Evolutionary conservation across 2,113 vertebrate species (phyloP).

Genomic region (Glaucidium brasilianum): DNA sequence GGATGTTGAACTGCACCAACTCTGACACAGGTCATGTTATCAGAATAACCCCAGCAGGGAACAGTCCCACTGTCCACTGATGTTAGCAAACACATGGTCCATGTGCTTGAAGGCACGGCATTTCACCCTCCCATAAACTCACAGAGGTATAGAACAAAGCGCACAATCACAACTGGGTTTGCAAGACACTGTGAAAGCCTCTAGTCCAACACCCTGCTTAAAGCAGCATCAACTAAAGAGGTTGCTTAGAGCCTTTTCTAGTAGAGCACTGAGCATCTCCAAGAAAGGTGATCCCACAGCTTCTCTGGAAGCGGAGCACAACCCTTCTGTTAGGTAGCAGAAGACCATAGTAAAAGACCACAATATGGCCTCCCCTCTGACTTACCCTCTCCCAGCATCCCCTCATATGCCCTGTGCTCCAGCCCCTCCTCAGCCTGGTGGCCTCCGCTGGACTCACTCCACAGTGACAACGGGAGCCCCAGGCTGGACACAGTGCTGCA

Average conservation of each 20-base stretch:
- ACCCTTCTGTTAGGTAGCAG: neutral
- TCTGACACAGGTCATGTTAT: neutral
- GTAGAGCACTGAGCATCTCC: neutral
- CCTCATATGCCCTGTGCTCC: rapidly evolving
- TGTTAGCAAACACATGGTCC: neutral
- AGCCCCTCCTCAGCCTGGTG: neutral
- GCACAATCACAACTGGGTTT: neutral
- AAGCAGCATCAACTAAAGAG: neutral
- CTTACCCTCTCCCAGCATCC: neutral
- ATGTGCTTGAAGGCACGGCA: neutral
- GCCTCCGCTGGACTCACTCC: neutral
- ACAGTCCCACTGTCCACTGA: neutral
- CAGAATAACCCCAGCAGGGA: neutral
- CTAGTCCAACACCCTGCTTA: neutral
- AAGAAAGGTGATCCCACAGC: neutral
- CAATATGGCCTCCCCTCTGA: neutral
- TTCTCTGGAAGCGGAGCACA: neutral
- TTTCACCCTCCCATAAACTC: neutral
- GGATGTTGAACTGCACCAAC: neutral
- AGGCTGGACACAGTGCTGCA: neutral
- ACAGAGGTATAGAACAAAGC: neutral
- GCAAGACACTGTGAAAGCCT: neutral
- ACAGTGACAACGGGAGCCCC: neutral
- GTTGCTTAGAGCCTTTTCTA: neutral
- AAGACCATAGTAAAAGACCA: neutral